Base-by-base conservation (phyloP, 2,797 vertebrate species). In the Typhlichthys eigenmanni region DNA sequence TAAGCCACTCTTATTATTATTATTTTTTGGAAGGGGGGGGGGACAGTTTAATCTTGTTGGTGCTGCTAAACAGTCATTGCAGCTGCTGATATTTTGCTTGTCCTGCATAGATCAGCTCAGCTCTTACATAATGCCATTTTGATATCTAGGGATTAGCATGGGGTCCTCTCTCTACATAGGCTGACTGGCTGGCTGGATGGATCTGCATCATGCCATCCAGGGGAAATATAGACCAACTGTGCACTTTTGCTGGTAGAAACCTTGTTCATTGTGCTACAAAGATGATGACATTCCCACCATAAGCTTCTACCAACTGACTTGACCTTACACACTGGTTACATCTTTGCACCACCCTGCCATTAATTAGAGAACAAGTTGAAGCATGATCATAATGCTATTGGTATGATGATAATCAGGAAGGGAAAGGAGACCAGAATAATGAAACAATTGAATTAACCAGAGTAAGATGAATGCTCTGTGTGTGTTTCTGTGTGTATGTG, bases 41-140 rank as follows among this genome's bases (percentile, higher is more conserved):
- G 52, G 63, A 84, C 69, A 79, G 72, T 82, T 80, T 68, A 85
- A 85, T 88, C 75, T 71, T 50, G 53, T 69, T 68, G 68, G 45
- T 62, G 60, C 71, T 62, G 60, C 71, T 67, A 68, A 80, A 71
- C 71, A 52, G 64, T 62, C 70, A 60, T 75, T 47, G 60, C 65
- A 13, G 64, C 75, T 70, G 64, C 66, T 75, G 71, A 58, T 72
- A 81, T 71, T 83, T 66, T 69, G 58, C 64, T 53, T 58, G 65
- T 74, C 51, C 71, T 69, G 65, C 64, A 56, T 59, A 63, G 75
- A 85, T 85, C 75, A 76, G 76, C 70, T 65, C 72, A 66, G 62
- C 68, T 69, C 76, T 91, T 90, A 86, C 77, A 78, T 89, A 90
- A 91, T 68, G 67, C 77, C 81, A 84, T 90, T 89, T 89, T 86